Percentiles rank a stretch among this genome's conserved stretches.
phyloP scores from a whole-genome alignment of 2,113 vertebrate genomes.

The Syrrhaptes paradoxus region DNA sequence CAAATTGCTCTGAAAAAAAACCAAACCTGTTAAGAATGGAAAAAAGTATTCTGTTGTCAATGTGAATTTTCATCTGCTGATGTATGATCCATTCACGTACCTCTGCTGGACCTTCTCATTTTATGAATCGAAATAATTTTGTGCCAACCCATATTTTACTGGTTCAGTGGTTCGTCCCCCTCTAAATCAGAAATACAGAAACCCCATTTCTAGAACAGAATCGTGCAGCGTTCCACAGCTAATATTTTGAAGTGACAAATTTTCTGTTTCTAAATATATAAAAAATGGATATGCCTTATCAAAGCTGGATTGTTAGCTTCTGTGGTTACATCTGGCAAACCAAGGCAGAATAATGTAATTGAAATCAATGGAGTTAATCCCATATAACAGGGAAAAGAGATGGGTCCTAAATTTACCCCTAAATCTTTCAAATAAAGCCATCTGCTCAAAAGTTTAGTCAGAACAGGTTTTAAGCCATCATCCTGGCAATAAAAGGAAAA shows the following conservation, averaged over 20 bases:
- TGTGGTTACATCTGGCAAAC: background rate
- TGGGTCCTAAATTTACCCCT: background rate
- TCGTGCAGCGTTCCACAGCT: rapidly evolving
- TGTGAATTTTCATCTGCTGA: background rate
- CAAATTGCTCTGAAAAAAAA: background rate
- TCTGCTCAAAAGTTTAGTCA: constrained; percentile 39
- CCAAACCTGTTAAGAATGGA: background rate
- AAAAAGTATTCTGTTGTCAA: background rate
- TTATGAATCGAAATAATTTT: rapidly evolving
- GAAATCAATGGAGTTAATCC: constrained; percentile 30
- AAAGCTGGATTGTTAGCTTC: background rate
- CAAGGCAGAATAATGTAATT: background rate
- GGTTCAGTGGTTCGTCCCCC: background rate
- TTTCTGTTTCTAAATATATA: background rate
- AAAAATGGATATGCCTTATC: background rate
- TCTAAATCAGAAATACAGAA: background rate
- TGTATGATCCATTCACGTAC: background rate
- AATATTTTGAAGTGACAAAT: background rate
- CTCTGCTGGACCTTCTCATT: background rate
- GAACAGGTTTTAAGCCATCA: constrained; percentile 37
- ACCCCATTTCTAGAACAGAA: background rate
- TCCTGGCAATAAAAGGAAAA: constrained; percentile 28
- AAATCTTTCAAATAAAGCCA: constrained; percentile 44
- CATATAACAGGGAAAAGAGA: background rate
- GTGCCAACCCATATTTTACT: background rate